Conservation (phyloP, 1,140 invertebrate species). For the Drosophila tropicalis region DNA sequence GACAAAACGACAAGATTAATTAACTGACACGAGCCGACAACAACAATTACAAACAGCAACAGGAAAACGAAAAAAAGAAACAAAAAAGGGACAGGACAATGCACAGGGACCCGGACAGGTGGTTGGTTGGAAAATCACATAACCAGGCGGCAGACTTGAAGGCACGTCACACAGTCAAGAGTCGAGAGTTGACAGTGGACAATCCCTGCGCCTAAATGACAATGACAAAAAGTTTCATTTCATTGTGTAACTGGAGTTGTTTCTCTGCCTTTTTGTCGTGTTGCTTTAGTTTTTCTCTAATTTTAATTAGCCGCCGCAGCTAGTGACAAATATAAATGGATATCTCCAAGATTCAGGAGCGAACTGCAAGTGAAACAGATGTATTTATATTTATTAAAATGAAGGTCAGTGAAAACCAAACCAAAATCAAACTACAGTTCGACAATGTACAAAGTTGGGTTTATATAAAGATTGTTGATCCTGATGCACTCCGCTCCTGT, state of each 20-base stretch:
- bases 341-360: neutral
- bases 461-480: too few species aligned
- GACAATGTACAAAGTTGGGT: too few species aligned
- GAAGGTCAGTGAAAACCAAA: neutral
- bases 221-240: slow-evolving; percentile 39
- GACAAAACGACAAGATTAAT: slow-evolving; percentile 70
- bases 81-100: slow-evolving; percentile 22
- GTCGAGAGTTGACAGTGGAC: slow-evolving; percentile 26
- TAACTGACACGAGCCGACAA: slow-evolving; percentile 52
- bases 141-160: neutral
- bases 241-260: slow-evolving; percentile 8
- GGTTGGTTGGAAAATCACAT: slow-evolving; percentile 47
- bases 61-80: neutral
- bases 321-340: slow-evolving; percentile 34
- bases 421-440: too few species aligned
- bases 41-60: slow-evolving; percentile 26
- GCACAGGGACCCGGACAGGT: slow-evolving; percentile 31
- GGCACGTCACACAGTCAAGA: slow-evolving; percentile 6
- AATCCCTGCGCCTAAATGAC: slow-evolving; percentile 55
- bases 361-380: too few species aligned
- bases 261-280: neutral
- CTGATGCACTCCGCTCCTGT: neutral
- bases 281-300: slow-evolving; percentile 47
- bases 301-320: slow-evolving; percentile 69
- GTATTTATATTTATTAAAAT: too few species aligned